These are phyloP conservation scores for Telenomus remus DNA, from an alignment of 1,140 invertebrate species.

Conservation along the genomic window DNA sequence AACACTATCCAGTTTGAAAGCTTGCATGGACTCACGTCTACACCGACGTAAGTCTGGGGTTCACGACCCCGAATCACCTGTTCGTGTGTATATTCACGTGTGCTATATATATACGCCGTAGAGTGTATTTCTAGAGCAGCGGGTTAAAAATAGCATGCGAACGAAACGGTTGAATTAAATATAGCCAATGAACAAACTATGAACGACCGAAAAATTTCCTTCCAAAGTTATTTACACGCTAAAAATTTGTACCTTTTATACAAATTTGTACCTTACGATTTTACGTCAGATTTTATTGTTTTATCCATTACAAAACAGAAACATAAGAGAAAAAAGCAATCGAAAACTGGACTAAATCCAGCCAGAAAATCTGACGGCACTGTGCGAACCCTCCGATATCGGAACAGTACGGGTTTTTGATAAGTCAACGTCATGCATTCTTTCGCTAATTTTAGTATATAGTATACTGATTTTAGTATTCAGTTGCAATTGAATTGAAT, in stretches of 20 bases:
- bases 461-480: too few relatives aligned
- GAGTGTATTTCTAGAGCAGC: slow-evolving; percentile 69
- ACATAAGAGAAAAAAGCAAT: too few relatives aligned
- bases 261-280: too few relatives aligned
- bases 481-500: too few relatives aligned
- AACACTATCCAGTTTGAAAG: neutral
- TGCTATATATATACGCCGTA: slow-evolving; percentile 29
- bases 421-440: too few relatives aligned
- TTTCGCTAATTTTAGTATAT: too few relatives aligned
- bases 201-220: slow-evolving; percentile 63
- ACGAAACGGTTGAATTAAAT: slow-evolving; percentile 70
- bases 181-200: slow-evolving; percentile 69
- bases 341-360: too few relatives aligned
- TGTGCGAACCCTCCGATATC: too few relatives aligned
- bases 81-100: slow-evolving; percentile 29
- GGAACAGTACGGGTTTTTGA: too few relatives aligned
- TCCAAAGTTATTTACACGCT: slow-evolving; percentile 51
- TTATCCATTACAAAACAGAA: too few relatives aligned
- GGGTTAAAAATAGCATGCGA: slow-evolving; percentile 66
- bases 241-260: slow-evolving; percentile 38
- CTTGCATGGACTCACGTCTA: slow-evolving; percentile 20
- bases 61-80: slow-evolving; percentile 50
- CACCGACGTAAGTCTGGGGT: slow-evolving; percentile 39
- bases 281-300: too few relatives aligned
- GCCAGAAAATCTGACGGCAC: too few relatives aligned